Base-by-base conservation (phyloP, 2,113 vertebrate species). In the Hyperopisus bebe region DNA sequence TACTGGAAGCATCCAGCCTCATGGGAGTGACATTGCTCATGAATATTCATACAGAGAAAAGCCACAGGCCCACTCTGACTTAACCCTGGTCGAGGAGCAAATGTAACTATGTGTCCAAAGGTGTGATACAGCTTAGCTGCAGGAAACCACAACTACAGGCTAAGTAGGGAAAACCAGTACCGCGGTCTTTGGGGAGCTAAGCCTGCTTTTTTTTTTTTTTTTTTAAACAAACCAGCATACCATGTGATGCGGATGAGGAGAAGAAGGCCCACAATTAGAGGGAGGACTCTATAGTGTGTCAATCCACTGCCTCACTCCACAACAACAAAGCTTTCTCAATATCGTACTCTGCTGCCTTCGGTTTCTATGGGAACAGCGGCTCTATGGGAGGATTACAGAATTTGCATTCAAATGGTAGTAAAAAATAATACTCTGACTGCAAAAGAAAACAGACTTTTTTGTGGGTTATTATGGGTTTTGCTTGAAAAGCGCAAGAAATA, bases 281-380 rank as follows among this genome's bases (percentile, higher is more conserved):
- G 85, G 85, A 53, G 85, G 85, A 35, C 47, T 70, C 89, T 13
- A 66, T 70, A 66, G 84, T 55, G 88, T 70, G 62, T 42, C 89
- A 74, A 15, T 50, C 70, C 10, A 6, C 89, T 50, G 27, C 46
- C 50, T 82, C n/a, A 10, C 86, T 89, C 80, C 50, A 84, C 39
- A 62, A 51, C 19, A 80, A 74, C 85, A 82, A 80, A 77, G 47
- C 39, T 74, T 15, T 46, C 46, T 90, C 86, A 48, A 88, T 88
- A 89, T 86, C 53, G 70, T 92, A 92, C 90, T 94, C 92, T 91
- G 91, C 93, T 91, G 90, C 89, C 91, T 91, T 91, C 88, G 89
- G 92, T 95, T 95, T 89, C 93, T 88, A 94, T 93, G 93, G 94
- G 93, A 93, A 93, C 91, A 62, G 85, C 89, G 90, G 92, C 86